Percentiles rank a stretch among this genome's conserved stretches.
Evolutionary conservation across 2,888 invertebrate genomes (phyloP).

Genomic region (Spodoptera exigua): DNA sequence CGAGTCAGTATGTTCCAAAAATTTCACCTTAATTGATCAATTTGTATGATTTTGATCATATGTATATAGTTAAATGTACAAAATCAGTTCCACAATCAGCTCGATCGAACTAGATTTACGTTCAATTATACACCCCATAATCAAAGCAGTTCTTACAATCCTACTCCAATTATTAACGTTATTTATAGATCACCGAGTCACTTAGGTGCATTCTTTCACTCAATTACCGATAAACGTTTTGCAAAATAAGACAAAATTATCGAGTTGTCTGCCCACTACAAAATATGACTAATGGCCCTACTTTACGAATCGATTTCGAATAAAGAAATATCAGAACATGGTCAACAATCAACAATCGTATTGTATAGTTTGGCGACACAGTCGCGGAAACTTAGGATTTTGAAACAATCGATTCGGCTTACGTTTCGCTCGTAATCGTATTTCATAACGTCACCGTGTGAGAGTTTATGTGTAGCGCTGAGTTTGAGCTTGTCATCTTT

Average conservation of each 20-base stretch:
- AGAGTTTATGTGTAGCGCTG: slow-evolving; percentile 40
- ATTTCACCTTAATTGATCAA: background rate
- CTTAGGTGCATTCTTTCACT: slow-evolving; percentile 37
- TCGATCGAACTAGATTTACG: slow-evolving; percentile 24
- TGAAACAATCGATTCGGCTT: slow-evolving; percentile 64
- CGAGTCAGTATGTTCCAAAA: too few relatives aligned
- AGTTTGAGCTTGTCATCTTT: slow-evolving; percentile 40
- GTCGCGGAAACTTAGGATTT: slow-evolving; percentile 67
- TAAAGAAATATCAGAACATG: slow-evolving; percentile 54
- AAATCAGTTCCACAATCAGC: slow-evolving; percentile 26
- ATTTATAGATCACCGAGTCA: slow-evolving; percentile 44
- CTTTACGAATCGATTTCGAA: slow-evolving; percentile 45
- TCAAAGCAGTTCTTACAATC: slow-evolving; percentile 38
- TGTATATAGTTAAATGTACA: slow-evolving; percentile 5
- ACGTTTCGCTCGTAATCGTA: slow-evolving; percentile 57
- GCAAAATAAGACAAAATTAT: slow-evolving; percentile 43
- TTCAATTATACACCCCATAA: slow-evolving; percentile 36
- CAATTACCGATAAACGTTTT: slow-evolving; percentile 42
- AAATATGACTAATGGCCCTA: slow-evolving; percentile 31
- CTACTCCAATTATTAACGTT: slow-evolving; percentile 47
- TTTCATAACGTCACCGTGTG: slow-evolving; percentile 58
- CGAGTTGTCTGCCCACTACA: slow-evolving; percentile 42
- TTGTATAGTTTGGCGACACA: slow-evolving; percentile 59
- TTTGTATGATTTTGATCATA: slow-evolving; percentile 12
- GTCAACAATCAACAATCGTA: slow-evolving; percentile 62